Evolutionary conservation across 2,888 invertebrate genomes (phyloP), one percentile per base, ranked within the genome.

Genomic region (Petrolisthes manimaculis): DNA sequence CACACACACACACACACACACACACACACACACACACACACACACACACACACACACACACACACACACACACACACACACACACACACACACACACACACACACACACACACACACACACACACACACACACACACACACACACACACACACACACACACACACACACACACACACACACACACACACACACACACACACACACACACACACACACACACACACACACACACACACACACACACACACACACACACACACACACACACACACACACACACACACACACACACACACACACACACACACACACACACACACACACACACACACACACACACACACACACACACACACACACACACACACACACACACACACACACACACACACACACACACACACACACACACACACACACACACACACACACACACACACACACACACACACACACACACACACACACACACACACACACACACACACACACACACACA

Each of bases 201-300:
- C 67, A n/a, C n/a, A n/a, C n/a, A n/a, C n/a, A n/a, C 14, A 67
- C 67, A 67, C 67, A 67, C 67, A 67, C 67, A 67, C n/a, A n/a
- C 21, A n/a, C 5, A n/a, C 21, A 14, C 12, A 67, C 18, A 67
- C 67, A 18, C 18, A 18, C 67, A n/a, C n/a, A n/a, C n/a, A n/a
- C n/a, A n/a, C 14, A 67, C 67, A 67, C 67, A 67, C 67, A 67
- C 67, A 67, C n/a, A n/a, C 21, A n/a, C 5, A n/a, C 21, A 14
- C 12, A 67, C 18, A 67, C 67, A 18, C 18, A 18, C 67, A n/a
- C n/a, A n/a, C n/a, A n/a, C n/a, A n/a, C 14, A 67, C 67, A 67
- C 67, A 67, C 67, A 67, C 67, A 67, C n/a, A n/a, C 21, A n/a
- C 5, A n/a, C 21, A 14, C 12, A 67, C 18, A 67, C 67, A 18